These are phyloP conservation scores for Ligdia adustata DNA, from an alignment of 2,888 invertebrate genomes.

Conservation along the genomic window DNA sequence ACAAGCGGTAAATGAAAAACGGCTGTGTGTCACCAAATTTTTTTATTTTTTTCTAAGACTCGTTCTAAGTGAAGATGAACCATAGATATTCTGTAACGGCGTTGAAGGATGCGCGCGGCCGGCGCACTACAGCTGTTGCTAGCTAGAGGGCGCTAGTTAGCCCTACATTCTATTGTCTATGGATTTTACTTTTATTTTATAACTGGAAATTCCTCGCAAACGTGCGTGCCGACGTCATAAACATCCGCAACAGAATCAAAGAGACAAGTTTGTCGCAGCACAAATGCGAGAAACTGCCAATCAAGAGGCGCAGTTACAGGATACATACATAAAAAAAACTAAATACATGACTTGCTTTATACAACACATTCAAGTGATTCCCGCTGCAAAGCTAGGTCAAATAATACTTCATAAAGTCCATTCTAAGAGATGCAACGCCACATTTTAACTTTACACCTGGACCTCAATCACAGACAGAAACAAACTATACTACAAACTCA, in stretches of 20 bases:
- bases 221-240: not conserved
- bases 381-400: constrained; percentile 53
- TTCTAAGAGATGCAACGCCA: constrained; percentile 43
- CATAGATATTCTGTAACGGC: constrained; percentile 71
- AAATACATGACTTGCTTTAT: constrained; percentile 49
- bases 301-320: constrained; percentile 52
- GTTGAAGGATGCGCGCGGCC: constrained; percentile 75
- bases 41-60: constrained; percentile 70
- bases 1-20: constrained; percentile 82
- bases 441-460: constrained; percentile 36
- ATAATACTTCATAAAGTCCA: constrained; percentile 39
- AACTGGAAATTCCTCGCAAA: constrained; percentile 14
- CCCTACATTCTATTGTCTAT: constrained; percentile 50
- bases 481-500: constrained; percentile 46
- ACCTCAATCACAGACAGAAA: constrained; percentile 35
- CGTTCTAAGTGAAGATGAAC: constrained; percentile 80
- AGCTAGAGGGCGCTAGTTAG: constrained; percentile 62
- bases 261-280: not conserved
- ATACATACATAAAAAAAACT: constrained; percentile 51
- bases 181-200: constrained; percentile 37
- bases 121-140: constrained; percentile 62
- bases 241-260: not conserved
- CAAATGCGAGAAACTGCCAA: constrained; percentile 12
- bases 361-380: constrained; percentile 69
- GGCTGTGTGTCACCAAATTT: constrained; percentile 78